Evolutionary conservation across 2,113 vertebrate genomes (phyloP).

Genomic region (Formicarius rufipectus): DNA sequence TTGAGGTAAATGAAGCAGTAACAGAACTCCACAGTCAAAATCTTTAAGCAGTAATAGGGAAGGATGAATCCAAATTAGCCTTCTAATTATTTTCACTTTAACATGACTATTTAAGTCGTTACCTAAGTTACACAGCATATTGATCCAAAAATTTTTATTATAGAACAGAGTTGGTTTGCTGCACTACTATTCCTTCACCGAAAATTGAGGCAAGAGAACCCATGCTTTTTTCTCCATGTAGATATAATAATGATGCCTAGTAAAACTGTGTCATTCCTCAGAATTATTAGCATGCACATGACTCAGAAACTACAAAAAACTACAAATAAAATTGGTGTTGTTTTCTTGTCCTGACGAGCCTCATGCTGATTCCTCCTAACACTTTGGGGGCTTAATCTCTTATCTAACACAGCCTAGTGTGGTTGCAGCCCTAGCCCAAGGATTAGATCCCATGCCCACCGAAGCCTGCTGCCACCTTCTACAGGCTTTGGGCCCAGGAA

Average conservation of each 20-base stretch:
- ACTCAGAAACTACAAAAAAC: not conserved
- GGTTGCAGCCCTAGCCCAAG: not conserved
- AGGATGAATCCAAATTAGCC: conserved; percentile 29
- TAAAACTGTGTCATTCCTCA: not conserved
- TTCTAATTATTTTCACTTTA: conserved; percentile 44
- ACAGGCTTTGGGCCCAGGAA: not conserved
- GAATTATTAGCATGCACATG: not conserved
- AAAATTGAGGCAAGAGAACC: not conserved
- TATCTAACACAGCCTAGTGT: not conserved
- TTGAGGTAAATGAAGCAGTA: conserved; percentile 14
- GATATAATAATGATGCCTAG: not conserved
- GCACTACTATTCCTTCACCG: not conserved
- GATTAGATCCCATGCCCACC: not conserved
- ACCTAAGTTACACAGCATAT: not conserved
- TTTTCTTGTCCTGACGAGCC: not conserved
- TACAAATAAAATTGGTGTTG: not conserved
- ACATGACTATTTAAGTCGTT: conserved; percentile 29
- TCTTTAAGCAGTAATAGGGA: not conserved
- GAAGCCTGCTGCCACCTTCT: not conserved
- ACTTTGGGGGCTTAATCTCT: not conserved
- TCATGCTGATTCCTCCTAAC: not conserved
- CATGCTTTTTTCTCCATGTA: not conserved
- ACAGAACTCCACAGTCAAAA: not conserved
- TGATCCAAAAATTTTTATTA: not conserved
- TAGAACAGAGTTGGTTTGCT: not conserved